A percentile compares a stretch with the other conserved stretches of the same genome.
Conservation (phyloP, 2,888 invertebrate genomes). For the Lamproptera curius region DNA sequence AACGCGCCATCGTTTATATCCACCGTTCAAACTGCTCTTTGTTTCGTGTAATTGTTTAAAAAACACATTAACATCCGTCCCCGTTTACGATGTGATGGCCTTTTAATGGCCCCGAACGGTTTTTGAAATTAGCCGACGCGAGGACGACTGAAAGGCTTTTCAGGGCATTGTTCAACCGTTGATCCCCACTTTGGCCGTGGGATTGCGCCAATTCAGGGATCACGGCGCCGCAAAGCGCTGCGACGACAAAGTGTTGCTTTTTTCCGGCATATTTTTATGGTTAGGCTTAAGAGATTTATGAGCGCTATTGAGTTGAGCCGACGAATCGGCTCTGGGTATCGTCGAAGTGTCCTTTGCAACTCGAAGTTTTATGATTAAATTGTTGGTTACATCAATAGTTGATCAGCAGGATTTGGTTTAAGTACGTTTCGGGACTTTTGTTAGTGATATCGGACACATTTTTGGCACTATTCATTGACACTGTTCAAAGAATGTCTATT, state of each 20-base stretch:
- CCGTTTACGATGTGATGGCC: not conserved
- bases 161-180: not conserved
- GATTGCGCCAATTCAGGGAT: not conserved
- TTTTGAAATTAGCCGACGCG: not conserved
- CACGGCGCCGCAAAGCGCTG: not conserved
- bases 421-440: too few relatives aligned
- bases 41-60: not conserved
- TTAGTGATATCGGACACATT: too few relatives aligned
- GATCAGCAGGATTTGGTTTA: too few relatives aligned
- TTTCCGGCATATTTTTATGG: too few relatives aligned
- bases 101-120: not conserved
- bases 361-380: too few relatives aligned
- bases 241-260: not conserved
- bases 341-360: too few relatives aligned
- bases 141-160: not conserved
- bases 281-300: too few relatives aligned
- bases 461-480: too few relatives aligned
- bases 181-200: not conserved
- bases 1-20: not conserved
- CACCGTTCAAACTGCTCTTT: slow-evolving; percentile 7
- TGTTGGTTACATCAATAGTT: too few relatives aligned
- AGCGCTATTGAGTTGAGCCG: too few relatives aligned
- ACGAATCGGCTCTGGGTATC: too few relatives aligned
- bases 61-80: slow-evolving; percentile 2
- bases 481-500: too few relatives aligned